Base-by-base conservation (phyloP, 1,140 invertebrate species). In the Drosophila littoralis region DNA sequence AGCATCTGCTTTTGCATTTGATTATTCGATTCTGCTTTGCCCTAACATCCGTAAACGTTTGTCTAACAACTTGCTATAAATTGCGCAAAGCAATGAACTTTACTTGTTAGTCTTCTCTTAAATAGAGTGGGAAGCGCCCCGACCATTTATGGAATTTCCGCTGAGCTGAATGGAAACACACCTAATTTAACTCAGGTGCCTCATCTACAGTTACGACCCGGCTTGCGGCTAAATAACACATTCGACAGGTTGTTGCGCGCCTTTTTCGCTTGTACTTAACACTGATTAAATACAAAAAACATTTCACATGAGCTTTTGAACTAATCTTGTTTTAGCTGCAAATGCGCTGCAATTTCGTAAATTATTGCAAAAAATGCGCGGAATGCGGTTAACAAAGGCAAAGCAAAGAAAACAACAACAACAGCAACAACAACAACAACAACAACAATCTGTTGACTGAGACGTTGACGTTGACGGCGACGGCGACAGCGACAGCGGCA, bases 311-410 rank as follows among this genome's bases (percentile, higher is more conserved):
- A 48, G 22, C 22, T 48, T 58, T 40, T 46, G 54, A 17, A 54
- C 28, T 45, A 38, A 67, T 73, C 70, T 59, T 54, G 70, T 73
- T 73, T 72, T 15, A 15, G 50, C 51, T 45, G 7, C 52, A 52
- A 52, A 36, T 66, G 12, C 38, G 13, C 46, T 59, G 51, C 48
- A 64, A 78, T 83, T 79, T 79, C 40, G 73, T 48, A 76, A 83
- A 80, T 79, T 64, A 84, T 76, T 75, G 81, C 63, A 80, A 83
- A 83, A 76, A 76, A 86, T 86, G 74, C 72, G 52, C 55, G 83
- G 82, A 86, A 86, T 86, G 82, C 57, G 82, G 82, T 77, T 88
- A 52, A 17, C 58, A 69, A 63, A 59, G 36, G 35, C 54, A 60
- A 50, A 13, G 43, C 28, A 2, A 32, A 55, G 4, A 28, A 58